Evolutionary conservation across 2,888 invertebrate species (phyloP).

Genomic region (Drosophila kambysellisi): DNA sequence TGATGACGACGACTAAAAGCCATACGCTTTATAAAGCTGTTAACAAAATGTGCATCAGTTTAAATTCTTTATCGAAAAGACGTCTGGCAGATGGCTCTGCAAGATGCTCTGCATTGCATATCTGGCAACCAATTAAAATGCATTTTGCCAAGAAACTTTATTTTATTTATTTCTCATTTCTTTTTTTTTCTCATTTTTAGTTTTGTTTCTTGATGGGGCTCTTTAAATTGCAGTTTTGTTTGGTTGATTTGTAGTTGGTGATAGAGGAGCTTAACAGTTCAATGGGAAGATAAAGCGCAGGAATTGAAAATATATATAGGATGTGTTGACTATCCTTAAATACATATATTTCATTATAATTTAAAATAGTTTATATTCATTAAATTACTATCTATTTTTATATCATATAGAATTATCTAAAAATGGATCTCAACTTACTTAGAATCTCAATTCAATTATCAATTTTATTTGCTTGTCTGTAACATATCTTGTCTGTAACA

Average conservation of each 20-base stretch:
- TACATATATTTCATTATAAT: not conserved
- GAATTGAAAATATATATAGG: too few relatives aligned
- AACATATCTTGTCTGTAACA: not conserved
- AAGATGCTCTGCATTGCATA: slow-evolving; percentile 79
- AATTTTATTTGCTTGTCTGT: not conserved
- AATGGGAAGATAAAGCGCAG: not conserved
- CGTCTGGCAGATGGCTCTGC: slow-evolving; percentile 62
- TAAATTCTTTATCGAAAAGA: slow-evolving; percentile 81
- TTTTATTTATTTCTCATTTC: slow-evolving; percentile 18
- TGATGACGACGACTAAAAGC: slow-evolving; percentile 62
- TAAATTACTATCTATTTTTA: not conserved
- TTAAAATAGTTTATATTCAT: not conserved
- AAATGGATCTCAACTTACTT: not conserved
- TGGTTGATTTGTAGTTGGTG: slow-evolving; percentile 49
- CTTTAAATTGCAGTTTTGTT: slow-evolving; percentile 63
- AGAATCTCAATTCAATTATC: not conserved
- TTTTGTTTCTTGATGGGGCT: slow-evolving; percentile 22
- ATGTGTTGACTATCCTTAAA: too few relatives aligned
- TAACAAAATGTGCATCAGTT: slow-evolving; percentile 84
- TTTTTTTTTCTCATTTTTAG: not conserved
- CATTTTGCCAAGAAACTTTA: slow-evolving; percentile 73
- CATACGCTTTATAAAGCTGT: slow-evolving; percentile 82
- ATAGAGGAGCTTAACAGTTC: slow-evolving; percentile 32
- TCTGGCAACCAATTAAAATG: slow-evolving; percentile 83
- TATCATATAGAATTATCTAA: not conserved